These are phyloP conservation scores for Drosophila kepulauana DNA, from an alignment of 1,140 invertebrate genomes.

Conservation along the genomic window DNA sequence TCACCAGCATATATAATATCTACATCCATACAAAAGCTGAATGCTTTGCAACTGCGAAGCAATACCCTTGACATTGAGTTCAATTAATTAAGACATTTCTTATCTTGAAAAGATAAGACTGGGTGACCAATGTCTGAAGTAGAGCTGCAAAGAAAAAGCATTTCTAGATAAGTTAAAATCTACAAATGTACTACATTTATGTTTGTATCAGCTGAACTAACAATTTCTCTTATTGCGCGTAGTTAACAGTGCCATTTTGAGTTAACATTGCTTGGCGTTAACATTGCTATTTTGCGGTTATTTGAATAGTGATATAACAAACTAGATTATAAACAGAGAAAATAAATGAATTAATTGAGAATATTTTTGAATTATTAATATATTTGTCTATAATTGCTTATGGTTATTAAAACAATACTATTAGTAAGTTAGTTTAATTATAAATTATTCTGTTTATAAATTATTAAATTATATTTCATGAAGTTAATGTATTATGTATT, in stretches of 20 bases:
- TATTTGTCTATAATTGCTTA: too few relatives aligned
- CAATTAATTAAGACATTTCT: background rate
- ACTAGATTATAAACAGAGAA: background rate
- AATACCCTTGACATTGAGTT: slow-evolving; percentile 50
- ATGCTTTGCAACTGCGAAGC: slow-evolving; percentile 20
- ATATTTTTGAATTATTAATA: too few relatives aligned
- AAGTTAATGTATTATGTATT: too few relatives aligned
- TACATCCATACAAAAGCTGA: slow-evolving; percentile 17
- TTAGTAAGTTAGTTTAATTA: too few relatives aligned
- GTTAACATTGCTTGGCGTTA: slow-evolving; percentile 6
- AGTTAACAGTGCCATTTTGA: slow-evolving; percentile 30
- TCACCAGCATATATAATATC: background rate
- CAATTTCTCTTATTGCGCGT: background rate
- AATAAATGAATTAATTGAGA: background rate
- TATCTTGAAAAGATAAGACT: background rate
- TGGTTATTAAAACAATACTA: too few relatives aligned
- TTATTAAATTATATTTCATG: too few relatives aligned
- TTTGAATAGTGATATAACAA: slow-evolving; percentile 6
- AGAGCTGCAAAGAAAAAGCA: background rate
- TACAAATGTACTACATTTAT: background rate
- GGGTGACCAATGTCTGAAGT: background rate
- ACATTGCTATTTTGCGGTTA: background rate
- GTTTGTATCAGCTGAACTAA: background rate
- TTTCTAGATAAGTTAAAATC: background rate
- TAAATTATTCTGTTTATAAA: too few relatives aligned